phyloP scores from a whole-genome alignment of 1,140 invertebrate genomes.

The Berghia stephanieae region DNA sequence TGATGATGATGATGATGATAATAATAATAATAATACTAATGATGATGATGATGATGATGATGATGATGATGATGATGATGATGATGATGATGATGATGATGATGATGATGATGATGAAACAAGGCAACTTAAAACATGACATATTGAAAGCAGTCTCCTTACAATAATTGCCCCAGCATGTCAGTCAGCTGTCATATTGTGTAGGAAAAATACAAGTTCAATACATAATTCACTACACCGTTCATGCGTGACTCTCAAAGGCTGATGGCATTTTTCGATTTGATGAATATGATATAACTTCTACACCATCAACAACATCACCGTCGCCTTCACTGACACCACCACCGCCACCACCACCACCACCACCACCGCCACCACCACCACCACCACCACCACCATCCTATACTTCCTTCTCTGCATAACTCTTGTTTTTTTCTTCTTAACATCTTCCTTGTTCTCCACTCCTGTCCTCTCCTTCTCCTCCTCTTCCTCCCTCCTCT shows the following conservation, averaged over 20 bases:
- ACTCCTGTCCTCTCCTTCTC: too few relatives aligned
- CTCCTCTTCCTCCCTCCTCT: too few relatives aligned
- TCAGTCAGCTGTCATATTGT: neutral
- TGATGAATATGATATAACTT: neutral
- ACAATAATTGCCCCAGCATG: neutral
- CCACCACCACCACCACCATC: slow-evolving; percentile 40
- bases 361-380: slow-evolving; percentile 44
- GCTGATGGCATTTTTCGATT: neutral
- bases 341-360: slow-evolving; percentile 31
- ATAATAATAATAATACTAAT: neutral
- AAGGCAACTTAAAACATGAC: neutral
- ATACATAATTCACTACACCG: neutral
- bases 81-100: slow-evolving; percentile 20
- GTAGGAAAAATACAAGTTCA: neutral
- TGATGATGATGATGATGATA: neutral
- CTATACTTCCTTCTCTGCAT: slow-evolving; percentile 43
- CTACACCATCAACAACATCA: neutral
- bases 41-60: slow-evolving; percentile 17
- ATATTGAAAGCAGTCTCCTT: neutral
- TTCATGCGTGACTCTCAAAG: neutral
- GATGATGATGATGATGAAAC: neutral
- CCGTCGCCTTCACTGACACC: neutral
- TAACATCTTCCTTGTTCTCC: too few relatives aligned
- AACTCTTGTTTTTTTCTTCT: too few relatives aligned
- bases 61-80: slow-evolving; percentile 21